A percentile compares a stretch with the other conserved stretches of the same genome.
These are phyloP conservation scores for Diadema setosum DNA, from an alignment of 35 echinoderm and acorn worm genomes.

Conservation along the genomic window DNA sequence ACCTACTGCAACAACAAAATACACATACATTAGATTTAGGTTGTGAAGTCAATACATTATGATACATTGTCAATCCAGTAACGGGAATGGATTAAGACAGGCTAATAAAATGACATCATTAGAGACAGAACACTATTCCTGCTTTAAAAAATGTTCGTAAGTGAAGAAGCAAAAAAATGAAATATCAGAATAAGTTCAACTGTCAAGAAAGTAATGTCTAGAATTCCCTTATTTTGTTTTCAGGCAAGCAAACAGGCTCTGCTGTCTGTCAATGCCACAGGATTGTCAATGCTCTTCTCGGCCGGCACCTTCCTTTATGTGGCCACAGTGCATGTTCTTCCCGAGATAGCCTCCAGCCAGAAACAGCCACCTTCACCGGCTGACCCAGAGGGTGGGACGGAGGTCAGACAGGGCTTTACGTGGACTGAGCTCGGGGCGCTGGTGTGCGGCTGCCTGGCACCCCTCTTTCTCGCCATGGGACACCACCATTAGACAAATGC, in stretches of 20 bases:
- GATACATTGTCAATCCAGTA: no score
- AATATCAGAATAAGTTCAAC: no score
- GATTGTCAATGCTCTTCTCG: constrained; percentile 98
- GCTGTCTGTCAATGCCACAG: constrained; percentile 90
- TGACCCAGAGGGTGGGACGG: constrained; percentile 56
- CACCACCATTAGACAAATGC: constrained; percentile 84
- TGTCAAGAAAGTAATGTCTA: no score
- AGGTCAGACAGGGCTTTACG: constrained; percentile 74
- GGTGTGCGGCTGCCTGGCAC: constrained; percentile 73
- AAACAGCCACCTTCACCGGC: neutral
- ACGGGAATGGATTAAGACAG: no score
- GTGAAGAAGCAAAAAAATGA: no score
- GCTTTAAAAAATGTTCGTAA: no score
- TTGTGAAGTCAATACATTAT: no score
- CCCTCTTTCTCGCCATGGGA: constrained; percentile 72
- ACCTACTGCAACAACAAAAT: no score
- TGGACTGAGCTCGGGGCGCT: constrained; percentile 74
- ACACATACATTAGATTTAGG: no score
- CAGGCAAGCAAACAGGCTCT: constrained; percentile 97
- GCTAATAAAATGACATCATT: no score
- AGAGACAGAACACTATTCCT: no score
- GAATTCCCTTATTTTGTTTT: constrained; percentile 1
- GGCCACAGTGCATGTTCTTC: constrained; percentile 97
- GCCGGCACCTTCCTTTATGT: constrained; percentile 99
- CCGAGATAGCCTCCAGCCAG: constrained; percentile 63